phyloP scores from a whole-genome alignment of 2,113 vertebrate genomes.

The Eira barbara region DNA sequence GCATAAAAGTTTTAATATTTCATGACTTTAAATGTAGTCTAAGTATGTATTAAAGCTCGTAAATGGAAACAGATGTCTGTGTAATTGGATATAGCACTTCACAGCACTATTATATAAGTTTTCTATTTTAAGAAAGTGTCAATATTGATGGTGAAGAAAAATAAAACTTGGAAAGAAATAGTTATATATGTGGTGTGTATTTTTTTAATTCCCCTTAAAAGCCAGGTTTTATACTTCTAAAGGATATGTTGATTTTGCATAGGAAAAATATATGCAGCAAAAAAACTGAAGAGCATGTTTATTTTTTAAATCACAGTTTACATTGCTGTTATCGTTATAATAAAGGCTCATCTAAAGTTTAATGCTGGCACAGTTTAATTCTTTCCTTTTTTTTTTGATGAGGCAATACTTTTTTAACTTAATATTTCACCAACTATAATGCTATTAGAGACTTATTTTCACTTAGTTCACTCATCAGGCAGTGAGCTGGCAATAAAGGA shows the following conservation, averaged over 20 bases:
- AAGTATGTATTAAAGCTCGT: constrained; percentile 71
- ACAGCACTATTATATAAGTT: constrained; percentile 28
- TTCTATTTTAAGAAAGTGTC: constrained; percentile 55
- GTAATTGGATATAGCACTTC: constrained; percentile 44
- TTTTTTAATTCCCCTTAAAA: constrained; percentile 27
- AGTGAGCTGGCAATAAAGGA: constrained; percentile 97
- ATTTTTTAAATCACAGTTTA: background rate
- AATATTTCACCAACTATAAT: constrained; percentile 96
- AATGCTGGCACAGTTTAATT: constrained; percentile 67
- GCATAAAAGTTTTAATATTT: constrained; percentile 85
- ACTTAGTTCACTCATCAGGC: constrained; percentile 97
- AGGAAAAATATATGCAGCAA: background rate
- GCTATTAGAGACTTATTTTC: constrained; percentile 97
- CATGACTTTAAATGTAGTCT: constrained; percentile 76
- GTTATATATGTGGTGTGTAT: constrained; percentile 44
- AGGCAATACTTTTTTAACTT: constrained; percentile 89
- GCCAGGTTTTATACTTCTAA: constrained; percentile 1
- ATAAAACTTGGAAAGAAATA: constrained; percentile 14
- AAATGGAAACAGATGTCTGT: constrained; percentile 76
- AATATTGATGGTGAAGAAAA: constrained; percentile 35
- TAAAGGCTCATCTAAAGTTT: constrained; percentile 50
- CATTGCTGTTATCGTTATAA: background rate
- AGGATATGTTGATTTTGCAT: background rate
- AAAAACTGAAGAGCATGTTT: constrained; percentile 11
- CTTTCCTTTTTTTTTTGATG: constrained; percentile 74